Base-by-base conservation (phyloP, 2,797 vertebrate genomes). In the Gymnothorax javanicus region DNA sequence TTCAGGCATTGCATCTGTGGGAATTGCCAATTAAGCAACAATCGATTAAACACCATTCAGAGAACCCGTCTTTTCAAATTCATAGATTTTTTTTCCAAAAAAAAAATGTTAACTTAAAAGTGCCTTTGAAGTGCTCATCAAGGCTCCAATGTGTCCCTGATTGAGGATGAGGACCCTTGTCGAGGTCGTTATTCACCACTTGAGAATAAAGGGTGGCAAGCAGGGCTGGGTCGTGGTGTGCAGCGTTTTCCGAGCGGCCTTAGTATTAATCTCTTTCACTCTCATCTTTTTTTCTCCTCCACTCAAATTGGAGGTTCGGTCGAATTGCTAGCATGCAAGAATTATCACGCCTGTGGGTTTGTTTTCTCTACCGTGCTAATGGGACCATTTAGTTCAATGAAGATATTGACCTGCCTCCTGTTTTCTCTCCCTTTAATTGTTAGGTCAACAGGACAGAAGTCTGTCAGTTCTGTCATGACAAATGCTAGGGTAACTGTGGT, bases 41-140 rank as follows among this genome's bases (percentile, higher is more conserved):
- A 90, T 89, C 90, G 88, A 87, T 12, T 69, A 85, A 84, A 88
- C 71, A 73, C 92, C 91, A 92, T 90, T 95, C 93, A 93, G 83
- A 89, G 58, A 88, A 86, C 87, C 88, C 77, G 57, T 62, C 56
- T 85, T 85, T 79, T 86, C 15, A 64, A 85, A 83, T 69, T 71
- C 73, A 56, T 79, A 73, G 87, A 90, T 86, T 85, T 27, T 25
- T 27, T 33, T 1, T 59, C 33, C 33, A 43, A 43, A 43, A 43
- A 43, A 43, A 27, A 27, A 59, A 25, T 59, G 33, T 15, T 43
- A 54, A 84, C 71, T 43, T 25, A 67, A 79, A 87, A 88, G 87
- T 33, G 54, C 86, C 88, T 59, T 23, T 71, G 58, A 90, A 77
- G 89, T 84, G 88, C 73, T 88, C 85, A 86, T 90, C 88, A 87